Evolutionary conservation across 2,113 vertebrate genomes (phyloP).

Genomic region (Penelope pileata): DNA sequence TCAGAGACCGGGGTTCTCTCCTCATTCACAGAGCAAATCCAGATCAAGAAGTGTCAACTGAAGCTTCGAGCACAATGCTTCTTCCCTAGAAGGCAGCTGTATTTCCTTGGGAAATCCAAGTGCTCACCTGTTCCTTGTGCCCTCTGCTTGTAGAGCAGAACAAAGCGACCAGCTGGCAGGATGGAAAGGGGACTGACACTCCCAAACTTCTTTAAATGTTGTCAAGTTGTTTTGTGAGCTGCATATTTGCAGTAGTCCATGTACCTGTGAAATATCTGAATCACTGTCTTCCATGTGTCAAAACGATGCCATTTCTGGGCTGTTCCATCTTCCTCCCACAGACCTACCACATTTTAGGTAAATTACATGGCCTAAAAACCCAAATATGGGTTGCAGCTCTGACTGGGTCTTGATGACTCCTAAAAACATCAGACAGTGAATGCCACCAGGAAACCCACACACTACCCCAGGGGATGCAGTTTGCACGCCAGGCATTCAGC

Average conservation of each 20-base stretch:
- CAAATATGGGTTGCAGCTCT: background rate
- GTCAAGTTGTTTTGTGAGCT: background rate
- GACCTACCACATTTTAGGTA: background rate
- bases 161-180: background rate
- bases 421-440: background rate
- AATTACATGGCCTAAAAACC: slow-evolving; percentile 56
- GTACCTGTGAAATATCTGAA: slow-evolving; percentile 66
- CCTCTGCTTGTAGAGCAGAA: background rate
- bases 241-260: slow-evolving; percentile 25
- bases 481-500: background rate
- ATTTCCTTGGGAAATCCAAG: background rate
- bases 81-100: background rate
- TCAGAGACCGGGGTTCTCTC: background rate
- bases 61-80: background rate
- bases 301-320: slow-evolving; percentile 46
- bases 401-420: background rate
- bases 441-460: background rate
- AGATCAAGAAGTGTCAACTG: background rate
- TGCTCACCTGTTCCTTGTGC: background rate
- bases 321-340: slow-evolving; percentile 51
- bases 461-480: background rate
- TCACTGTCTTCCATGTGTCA: slow-evolving; percentile 59
- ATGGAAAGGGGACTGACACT: background rate
- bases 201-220: slow-evolving; percentile 2
- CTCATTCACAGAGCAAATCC: background rate